Evolutionary conservation across 2,888 invertebrate genomes (phyloP), one percentile per base, ranked within the genome.

Genomic region (Oegoconia quadripuncta): DNA sequence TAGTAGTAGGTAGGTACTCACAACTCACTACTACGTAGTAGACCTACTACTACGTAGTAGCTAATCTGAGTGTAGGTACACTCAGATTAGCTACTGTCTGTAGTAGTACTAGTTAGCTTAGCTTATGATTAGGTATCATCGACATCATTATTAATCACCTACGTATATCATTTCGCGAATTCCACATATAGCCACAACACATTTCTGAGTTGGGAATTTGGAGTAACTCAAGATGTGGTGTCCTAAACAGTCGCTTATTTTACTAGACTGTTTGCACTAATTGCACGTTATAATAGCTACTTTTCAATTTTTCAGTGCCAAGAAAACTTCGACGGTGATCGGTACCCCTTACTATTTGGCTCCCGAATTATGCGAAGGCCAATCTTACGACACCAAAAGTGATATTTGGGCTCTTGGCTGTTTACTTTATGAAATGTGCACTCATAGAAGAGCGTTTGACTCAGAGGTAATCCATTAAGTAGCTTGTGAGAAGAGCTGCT

Each of bases 321-420:
- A 88, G 56, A 89, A 89, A 62, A 89, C 91, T 2, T 84, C 83
- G 3, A 91, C 91, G 35, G 89, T 93, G 14, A 92, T 94, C 46
- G 95, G 95, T 8, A 95, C 95, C 5, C 93, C 93, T 12, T 93
- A 93, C 69, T 96, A 96, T 71, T 90, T 96, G 57, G 95, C 95
- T 3, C 96, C 96, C 12, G 96, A 96, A 77, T 79, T 96, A 39
- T 93, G 95, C 56, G 92, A 93, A 67, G 93, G 93, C 18, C 89
- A 91, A 67, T 89, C 91, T 6, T 94, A 94, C 65, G 92, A 94
- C 67, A 90, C 90, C 30, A 95, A 95, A 80, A 93, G 93, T 57
- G 96, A 96, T 62, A 91, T 96, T 41, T 96, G 96, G 96, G 93
- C 95, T 9, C 86, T 95, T 35, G 96, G 96, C 1, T 95, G 96